phyloP scores from a whole-genome alignment of 2,888 invertebrate genomes.

The Pseudeuparius sepicola region DNA sequence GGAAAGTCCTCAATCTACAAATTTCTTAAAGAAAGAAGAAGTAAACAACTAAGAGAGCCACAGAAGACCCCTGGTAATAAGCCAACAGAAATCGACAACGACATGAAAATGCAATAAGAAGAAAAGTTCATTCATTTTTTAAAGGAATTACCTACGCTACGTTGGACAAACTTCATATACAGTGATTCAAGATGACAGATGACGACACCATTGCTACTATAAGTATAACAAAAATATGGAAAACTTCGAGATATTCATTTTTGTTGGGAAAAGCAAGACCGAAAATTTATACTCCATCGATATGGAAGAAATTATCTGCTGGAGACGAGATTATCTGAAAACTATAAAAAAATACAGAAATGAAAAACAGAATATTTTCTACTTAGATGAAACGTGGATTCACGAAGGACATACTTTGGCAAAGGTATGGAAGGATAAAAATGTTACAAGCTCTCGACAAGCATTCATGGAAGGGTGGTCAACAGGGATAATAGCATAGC shows the following conservation, averaged over 20 bases:
- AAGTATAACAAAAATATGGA: too few species aligned
- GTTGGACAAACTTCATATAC: slow-evolving; percentile 7
- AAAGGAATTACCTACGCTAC: slow-evolving; percentile 14
- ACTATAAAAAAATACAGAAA: slow-evolving; percentile 17
- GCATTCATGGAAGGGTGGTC: too few species aligned
- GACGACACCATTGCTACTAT: too few species aligned
- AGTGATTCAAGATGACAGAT: slow-evolving; percentile 17
- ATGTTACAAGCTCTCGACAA: too few species aligned
- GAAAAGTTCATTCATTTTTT: slow-evolving; percentile 14
- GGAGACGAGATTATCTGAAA: slow-evolving; percentile 17
- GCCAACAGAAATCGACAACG: slow-evolving; percentile 2
- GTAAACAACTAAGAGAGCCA: slow-evolving; percentile 2
- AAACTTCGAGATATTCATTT: too few species aligned
- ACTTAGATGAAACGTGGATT: slow-evolving; percentile 22
- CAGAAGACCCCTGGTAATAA: slow-evolving; percentile 2
- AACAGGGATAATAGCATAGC: too few species aligned
- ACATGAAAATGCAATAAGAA: slow-evolving; percentile 11
- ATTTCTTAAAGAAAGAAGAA: slow-evolving; percentile 1
- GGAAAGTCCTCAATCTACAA: slow-evolving; percentile 3
- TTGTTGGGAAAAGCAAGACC: too few species aligned
- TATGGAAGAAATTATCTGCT: slow-evolving; percentile 18
- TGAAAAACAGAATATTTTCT: slow-evolving; percentile 19
- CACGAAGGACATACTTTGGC: slow-evolving; percentile 20
- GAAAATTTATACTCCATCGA: too few species aligned
- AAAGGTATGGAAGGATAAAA: slow-evolving; percentile 11